Conservation (phyloP, 1,140 invertebrate genomes). For the Papilio aristodemus region DNA sequence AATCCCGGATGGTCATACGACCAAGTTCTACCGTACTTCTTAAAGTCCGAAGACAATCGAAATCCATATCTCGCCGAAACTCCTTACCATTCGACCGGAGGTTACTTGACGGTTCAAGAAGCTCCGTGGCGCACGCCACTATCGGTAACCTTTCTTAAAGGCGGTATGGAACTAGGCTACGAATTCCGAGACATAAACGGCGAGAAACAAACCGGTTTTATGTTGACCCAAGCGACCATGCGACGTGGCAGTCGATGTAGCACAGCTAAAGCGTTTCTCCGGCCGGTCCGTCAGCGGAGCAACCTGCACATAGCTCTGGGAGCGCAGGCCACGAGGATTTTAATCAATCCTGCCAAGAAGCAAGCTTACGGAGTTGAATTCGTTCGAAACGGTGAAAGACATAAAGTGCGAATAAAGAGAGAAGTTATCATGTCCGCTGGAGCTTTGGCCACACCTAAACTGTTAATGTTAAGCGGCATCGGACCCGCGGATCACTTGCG, state of each 20-base stretch:
- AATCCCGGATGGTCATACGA: slow-evolving; percentile 95
- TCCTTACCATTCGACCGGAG: slow-evolving; percentile 88
- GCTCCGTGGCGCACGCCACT: slow-evolving; percentile 90
- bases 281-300: slow-evolving; percentile 87
- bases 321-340: slow-evolving; percentile 87
- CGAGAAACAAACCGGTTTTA: slow-evolving; percentile 90
- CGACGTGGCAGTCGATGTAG: slow-evolving; percentile 92
- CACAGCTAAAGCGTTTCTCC: slow-evolving; percentile 92
- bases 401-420: slow-evolving; percentile 84
- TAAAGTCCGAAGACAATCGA: slow-evolving; percentile 93
- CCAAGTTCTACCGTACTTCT: slow-evolving; percentile 92
- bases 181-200: slow-evolving; percentile 91
- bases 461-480: slow-evolving; percentile 95
- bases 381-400: slow-evolving; percentile 82
- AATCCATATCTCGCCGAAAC: slow-evolving; percentile 89
- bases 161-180: slow-evolving; percentile 90
- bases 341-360: slow-evolving; percentile 85
- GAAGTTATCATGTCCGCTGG: slow-evolving; percentile 92
- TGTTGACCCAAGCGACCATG: slow-evolving; percentile 92
- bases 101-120: slow-evolving; percentile 92
- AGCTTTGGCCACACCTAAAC: slow-evolving; percentile 88
- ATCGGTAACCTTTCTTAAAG: slow-evolving; percentile 90
- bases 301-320: slow-evolving; percentile 92
- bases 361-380: slow-evolving; percentile 89
- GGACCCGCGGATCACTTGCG: slow-evolving; percentile 90